Evolutionary conservation across 2,888 invertebrate genomes (phyloP), one percentile per base, ranked within the genome.

Genomic region (Scelioninae gen. 2): DNA sequence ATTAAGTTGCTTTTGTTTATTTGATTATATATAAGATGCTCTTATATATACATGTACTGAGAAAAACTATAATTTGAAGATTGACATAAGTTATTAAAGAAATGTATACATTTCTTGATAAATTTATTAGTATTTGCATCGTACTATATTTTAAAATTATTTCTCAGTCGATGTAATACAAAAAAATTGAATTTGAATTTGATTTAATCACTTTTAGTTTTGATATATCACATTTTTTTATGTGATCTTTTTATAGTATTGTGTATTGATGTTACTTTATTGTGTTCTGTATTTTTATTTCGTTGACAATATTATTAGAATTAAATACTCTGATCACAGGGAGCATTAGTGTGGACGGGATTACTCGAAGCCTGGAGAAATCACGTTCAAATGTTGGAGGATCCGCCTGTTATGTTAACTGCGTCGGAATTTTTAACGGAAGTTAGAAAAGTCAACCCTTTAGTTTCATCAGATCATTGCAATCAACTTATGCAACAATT

Each of bases 401-500:
- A 84, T 55, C 82, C 86, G 50, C 86, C 85, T 11, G 82, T 83
- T 55, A 77, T 86, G 77, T 67, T 86, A 11, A 81, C 82, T 5
- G 78, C 82, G 31, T 79, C 82, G 9, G 86, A 84, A 73, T 83
- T 86, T 60, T 74, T 85, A 53, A 58, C 72, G 9, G 83, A 85
- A 78, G 82, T 84, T 28, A 80, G 85, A 45, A 85, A 82, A 77
- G 82, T 86, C 16, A 86, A 86, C 81, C 85, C 86, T 50, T 76
- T 86, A 13, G 84, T 82, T 18, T 83, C 85, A n/a, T 41, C 81
- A 67, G 86, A 85, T 25, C 84, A 86, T 72, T 85, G 85, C 50
- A 81, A 80, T 65, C 84, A 84, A 71, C 80, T 86, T 45, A 81
- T 80, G 43, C 83, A 84, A 57, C 86, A 86, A 61, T 75, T 86